Conservation (phyloP, 2,888 invertebrate genomes). For the Latrodectus elegans region DNA sequence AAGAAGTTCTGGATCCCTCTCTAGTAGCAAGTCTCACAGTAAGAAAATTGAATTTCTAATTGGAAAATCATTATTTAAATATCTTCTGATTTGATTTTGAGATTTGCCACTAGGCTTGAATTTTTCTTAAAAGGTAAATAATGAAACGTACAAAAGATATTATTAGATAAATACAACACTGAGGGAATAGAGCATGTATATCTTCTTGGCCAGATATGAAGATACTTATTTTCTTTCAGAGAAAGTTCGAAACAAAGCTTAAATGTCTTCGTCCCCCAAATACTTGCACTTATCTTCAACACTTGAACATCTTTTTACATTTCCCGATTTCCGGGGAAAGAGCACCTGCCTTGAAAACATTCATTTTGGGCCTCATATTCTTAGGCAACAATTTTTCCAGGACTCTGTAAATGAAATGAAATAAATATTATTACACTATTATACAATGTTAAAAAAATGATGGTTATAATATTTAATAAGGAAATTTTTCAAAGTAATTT, state of each 20-base stretch:
- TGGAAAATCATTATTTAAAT: no score
- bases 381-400: constrained; percentile 71
- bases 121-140: background rate
- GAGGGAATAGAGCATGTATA: background rate
- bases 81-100: no score
- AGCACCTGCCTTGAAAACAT: constrained; percentile 71
- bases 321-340: constrained; percentile 71
- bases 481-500: no score
- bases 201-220: constrained; percentile 52
- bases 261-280: background rate
- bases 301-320: constrained; percentile 71
- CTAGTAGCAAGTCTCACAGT: background rate
- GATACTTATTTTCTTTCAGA: constrained; percentile 12
- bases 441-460: no score
- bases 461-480: no score
- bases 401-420: constrained; percentile 62
- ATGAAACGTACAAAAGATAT: no score
- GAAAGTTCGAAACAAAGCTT: constrained; percentile 30
- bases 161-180: background rate
- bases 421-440: background rate
- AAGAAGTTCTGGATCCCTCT: constrained; percentile 22
- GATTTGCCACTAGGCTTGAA: no score
- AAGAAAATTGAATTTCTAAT: no score
- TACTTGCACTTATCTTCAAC: constrained; percentile 46
- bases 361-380: constrained; percentile 71